These are phyloP conservation scores for Netelia fuscicornis DNA, from an alignment of 2,888 invertebrate genomes.

Conservation along the genomic window DNA sequence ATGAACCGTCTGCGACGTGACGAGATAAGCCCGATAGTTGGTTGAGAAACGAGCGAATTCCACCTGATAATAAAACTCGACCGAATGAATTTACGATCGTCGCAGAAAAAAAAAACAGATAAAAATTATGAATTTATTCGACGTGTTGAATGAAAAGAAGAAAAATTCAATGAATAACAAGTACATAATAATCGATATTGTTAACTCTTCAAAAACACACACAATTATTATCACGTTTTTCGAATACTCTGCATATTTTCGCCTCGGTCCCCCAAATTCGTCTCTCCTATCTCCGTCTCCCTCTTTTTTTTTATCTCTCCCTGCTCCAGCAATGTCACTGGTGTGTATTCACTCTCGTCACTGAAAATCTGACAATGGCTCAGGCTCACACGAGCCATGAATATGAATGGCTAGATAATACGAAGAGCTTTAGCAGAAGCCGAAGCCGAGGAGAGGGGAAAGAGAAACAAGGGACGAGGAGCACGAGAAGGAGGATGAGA, in stretches of 20 bases:
- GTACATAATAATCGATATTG: background rate
- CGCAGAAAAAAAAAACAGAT: too few relatives aligned
- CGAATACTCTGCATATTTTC: too few relatives aligned
- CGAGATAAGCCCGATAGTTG: background rate
- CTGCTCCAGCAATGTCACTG: background rate
- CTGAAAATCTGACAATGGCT: conserved; percentile 57
- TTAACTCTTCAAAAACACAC: background rate
- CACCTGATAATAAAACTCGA: too few relatives aligned
- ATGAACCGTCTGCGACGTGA: background rate
- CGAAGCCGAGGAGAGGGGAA: conserved; percentile 25
- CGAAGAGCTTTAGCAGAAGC: conserved; percentile 19
- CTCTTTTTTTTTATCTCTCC: background rate
- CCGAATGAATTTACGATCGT: too few relatives aligned
- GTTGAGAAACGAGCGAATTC: too few relatives aligned
- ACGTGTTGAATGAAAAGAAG: background rate
- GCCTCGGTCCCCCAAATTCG: background rate
- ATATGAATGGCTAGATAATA: conserved; percentile 56
- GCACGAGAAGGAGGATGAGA: conserved; percentile 29
- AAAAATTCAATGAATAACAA: background rate
- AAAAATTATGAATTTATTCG: too few relatives aligned
- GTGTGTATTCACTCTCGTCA: conserved; percentile 14
- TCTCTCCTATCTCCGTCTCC: background rate
- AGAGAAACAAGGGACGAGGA: background rate
- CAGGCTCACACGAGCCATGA: conserved; percentile 50
- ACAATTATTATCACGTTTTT: background rate